phyloP scores from a whole-genome alignment of 2,113 vertebrate genomes.

The Ahaetulla prasina region DNA sequence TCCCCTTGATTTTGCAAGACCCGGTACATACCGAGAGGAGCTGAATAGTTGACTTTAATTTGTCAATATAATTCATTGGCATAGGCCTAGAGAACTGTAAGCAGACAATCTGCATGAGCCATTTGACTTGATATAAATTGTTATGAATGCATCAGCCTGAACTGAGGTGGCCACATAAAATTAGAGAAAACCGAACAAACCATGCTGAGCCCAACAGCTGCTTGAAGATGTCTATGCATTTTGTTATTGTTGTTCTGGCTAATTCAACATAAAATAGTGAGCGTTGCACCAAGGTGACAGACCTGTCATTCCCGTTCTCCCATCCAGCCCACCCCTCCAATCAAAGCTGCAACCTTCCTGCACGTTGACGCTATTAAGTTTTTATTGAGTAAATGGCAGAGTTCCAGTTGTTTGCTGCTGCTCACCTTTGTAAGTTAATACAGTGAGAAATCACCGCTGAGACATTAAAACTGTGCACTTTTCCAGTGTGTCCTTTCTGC shows the following conservation, averaged over 20 bases:
- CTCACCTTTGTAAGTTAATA: slow-evolving; percentile 44
- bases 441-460: slow-evolving; percentile 6
- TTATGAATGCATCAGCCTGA: slow-evolving; percentile 48
- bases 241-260: slow-evolving; percentile 35
- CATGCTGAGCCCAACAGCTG: slow-evolving; percentile 62
- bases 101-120: slow-evolving; percentile 26
- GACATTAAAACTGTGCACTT: background rate
- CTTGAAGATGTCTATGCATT: slow-evolving; percentile 61
- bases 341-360: slow-evolving; percentile 44
- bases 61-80: slow-evolving; percentile 58
- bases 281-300: slow-evolving; percentile 45
- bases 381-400: slow-evolving; percentile 50
- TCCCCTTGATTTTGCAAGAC: background rate
- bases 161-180: slow-evolving; percentile 32
- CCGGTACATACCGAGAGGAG: background rate
- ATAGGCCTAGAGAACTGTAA: slow-evolving; percentile 31
- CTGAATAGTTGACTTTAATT: slow-evolving; percentile 45
- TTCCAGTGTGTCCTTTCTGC: background rate
- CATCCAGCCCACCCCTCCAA: slow-evolving; percentile 43
- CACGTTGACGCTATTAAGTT: slow-evolving; percentile 32
- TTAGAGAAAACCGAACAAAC: slow-evolving; percentile 42
- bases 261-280: slow-evolving; percentile 62
- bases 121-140: slow-evolving; percentile 52
- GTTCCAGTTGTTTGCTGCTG: slow-evolving; percentile 22
- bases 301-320: slow-evolving; percentile 36